Base-by-base conservation (phyloP, 2,113 vertebrate species). In the Cygnus atratus region DNA sequence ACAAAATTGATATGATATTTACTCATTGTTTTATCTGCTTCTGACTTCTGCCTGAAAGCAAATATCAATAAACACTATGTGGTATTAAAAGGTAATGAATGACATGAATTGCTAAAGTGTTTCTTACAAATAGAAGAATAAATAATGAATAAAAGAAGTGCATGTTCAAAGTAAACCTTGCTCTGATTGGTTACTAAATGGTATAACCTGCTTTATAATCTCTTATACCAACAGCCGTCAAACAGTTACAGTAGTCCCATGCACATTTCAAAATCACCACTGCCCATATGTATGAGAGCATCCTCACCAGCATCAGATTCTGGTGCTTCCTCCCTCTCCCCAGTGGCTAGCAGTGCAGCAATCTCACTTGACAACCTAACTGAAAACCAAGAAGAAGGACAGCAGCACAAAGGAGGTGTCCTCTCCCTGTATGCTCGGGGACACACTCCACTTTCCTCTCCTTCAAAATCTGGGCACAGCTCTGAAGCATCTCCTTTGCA, bases 221-320 rank as follows among this genome's bases (percentile, higher is more conserved):
- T 98, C 94, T 98, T 98, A 80, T 97, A 88, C 93, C 97, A 97
- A 96, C 97, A 99, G 98, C 97, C 95, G 44, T 96, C 96, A 94
- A 95, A 98, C 96, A 98, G 96, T 94, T 93, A 94, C 79, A 94
- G 93, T 97, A 98, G 98, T 94, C 98, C 98, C 79, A 97, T 95
- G 77, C 97, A 98, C 93, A 97, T 98, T 97, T 96, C 97, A 93
- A 97, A 98, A 95, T 95, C 97, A 92, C 96, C 97, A 95, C 96
- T 97, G 87, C 97, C 98, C 95, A 95, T 97, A 96, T 97, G 96
- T 94, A 91, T 97, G 97, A 98, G 97, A 97, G 84, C 96, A 92
- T 97, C 97, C 94, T 98, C 98, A 97, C 97, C 98, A 97, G 98
- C 97, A 97, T 98, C 98, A 97, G 97, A 97, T 96, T 98, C 98